These are phyloP conservation scores for Dipodomys stephensi DNA, from an alignment of 2,113 vertebrate genomes.

Conservation along the genomic window DNA sequence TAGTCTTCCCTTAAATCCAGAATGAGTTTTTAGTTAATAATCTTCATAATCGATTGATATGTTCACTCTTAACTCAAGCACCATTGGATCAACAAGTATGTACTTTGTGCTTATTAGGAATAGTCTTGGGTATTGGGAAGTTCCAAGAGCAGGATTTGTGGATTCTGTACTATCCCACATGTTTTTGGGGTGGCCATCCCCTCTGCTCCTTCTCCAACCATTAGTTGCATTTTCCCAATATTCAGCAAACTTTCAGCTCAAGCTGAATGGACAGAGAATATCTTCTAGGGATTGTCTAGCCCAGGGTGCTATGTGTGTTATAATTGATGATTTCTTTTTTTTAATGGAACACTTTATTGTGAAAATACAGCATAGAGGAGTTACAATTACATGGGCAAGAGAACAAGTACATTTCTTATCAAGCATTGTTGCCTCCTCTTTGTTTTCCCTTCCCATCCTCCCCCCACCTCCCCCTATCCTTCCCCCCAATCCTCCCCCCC, in stretches of 20 bases:
- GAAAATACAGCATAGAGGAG: too few species aligned
- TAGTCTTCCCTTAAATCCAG: not conserved
- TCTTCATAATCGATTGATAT: not conserved
- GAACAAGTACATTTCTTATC: too few species aligned
- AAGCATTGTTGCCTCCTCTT: too few species aligned
- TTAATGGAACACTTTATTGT: too few species aligned
- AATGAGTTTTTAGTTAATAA: not conserved
- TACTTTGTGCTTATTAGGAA: not conserved
- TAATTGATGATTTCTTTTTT: not conserved
- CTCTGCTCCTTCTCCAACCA: not conserved
- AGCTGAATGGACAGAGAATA: not conserved
- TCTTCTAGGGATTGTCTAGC: not conserved
- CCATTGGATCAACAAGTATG: not conserved
- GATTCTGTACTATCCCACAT: not conserved
- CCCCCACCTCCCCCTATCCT: too few species aligned
- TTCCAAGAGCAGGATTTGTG: not conserved
- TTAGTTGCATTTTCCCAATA: not conserved
- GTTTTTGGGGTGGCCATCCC: not conserved
- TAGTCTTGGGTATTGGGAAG: not conserved
- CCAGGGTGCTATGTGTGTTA: not conserved
- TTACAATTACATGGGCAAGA: too few species aligned
- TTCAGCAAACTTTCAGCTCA: not conserved
- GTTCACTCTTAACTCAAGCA: not conserved
- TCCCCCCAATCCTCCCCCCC: too few species aligned
- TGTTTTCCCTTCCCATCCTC: too few species aligned